phyloP scores from a whole-genome alignment of 2,113 vertebrate genomes.

The Malurus melanocephalus region DNA sequence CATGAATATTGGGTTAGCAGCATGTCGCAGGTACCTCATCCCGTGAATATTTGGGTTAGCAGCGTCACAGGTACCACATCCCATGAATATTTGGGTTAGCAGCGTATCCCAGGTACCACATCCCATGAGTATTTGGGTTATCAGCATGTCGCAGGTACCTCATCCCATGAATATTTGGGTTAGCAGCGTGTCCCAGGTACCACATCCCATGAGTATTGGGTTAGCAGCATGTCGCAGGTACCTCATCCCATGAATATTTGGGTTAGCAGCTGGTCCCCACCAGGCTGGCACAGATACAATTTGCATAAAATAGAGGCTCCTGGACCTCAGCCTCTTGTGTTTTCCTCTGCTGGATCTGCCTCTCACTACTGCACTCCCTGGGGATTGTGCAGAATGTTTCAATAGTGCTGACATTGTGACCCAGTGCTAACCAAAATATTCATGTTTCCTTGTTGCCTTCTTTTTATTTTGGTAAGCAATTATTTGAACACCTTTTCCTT shows the following conservation, averaged over 20 bases:
- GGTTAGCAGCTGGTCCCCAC: neutral
- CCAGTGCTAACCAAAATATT: neutral
- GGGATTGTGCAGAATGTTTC: neutral
- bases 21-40: neutral
- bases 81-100: too few relatives aligned
- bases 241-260: too few relatives aligned
- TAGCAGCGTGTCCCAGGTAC: too few relatives aligned
- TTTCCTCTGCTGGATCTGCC: neutral
- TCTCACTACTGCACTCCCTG: neutral
- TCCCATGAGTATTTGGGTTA: too few relatives aligned
- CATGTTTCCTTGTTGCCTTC: accelerated
- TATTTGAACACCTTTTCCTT: neutral
- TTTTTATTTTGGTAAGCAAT: neutral
- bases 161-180: too few relatives aligned
- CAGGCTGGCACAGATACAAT: accelerated
- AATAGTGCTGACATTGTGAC: neutral
- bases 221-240: too few relatives aligned
- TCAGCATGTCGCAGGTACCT: too few relatives aligned
- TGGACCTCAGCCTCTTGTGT: neutral
- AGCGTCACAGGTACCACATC: neutral
- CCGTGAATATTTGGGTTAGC: neutral
- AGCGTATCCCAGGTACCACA: too few relatives aligned
- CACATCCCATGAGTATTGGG: too few relatives aligned
- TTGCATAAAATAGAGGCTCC: neutral
- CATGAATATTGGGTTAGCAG: too few relatives aligned